Base-by-base conservation (phyloP, 2,797 vertebrate species). In the Podargus strigoides region DNA sequence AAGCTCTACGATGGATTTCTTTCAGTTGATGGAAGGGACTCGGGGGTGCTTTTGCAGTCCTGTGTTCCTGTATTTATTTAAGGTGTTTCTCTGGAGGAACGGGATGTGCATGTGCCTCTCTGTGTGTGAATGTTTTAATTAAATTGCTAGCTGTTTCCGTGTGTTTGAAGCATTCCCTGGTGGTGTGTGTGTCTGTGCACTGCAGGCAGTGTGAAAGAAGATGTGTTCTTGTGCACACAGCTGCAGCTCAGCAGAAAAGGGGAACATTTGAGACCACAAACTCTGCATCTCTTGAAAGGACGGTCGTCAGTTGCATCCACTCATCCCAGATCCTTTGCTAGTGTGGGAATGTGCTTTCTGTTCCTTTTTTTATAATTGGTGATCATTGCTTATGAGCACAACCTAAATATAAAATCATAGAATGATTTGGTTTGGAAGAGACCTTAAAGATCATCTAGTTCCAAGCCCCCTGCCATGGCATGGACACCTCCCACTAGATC, bases 71-170 rank as follows among this genome's bases (percentile, higher is more conserved):
- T 68, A 19, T 74, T 87, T 89, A 58, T 85, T 68, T 53, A 50
- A 87, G 73, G 69, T 74, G 79, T 88, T 91, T 62, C 91, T 93
- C 79, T 7, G 64, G 89, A 58, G 89, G 73, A 66, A 27, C 10
- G 47, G 46, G 27, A 41, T 42, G 39, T 50, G 30, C 20, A 2
- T 2, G 1, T 92, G 68, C 36, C 46, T 63, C 28, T 85, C 13
- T 39, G 42, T 56, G 49, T 86, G 83, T 58, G 74, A 68, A 60
- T 75, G 46, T 75, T 93, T 84, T 94, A 92, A 94, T 96, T 93
- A 90, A 94, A 81, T 87, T 76, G 52, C 85, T 85, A 3, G 26
- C 74, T 87, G 67, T 56, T 88, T 84, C 77, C 12, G 3, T 22
- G 41, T 90, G 55, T 82, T 66, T 17, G 63, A 72, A 91, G 70